These are phyloP conservation scores for Quiscalus mexicanus DNA, from an alignment of 2,113 vertebrate species.

Conservation along the genomic window DNA sequence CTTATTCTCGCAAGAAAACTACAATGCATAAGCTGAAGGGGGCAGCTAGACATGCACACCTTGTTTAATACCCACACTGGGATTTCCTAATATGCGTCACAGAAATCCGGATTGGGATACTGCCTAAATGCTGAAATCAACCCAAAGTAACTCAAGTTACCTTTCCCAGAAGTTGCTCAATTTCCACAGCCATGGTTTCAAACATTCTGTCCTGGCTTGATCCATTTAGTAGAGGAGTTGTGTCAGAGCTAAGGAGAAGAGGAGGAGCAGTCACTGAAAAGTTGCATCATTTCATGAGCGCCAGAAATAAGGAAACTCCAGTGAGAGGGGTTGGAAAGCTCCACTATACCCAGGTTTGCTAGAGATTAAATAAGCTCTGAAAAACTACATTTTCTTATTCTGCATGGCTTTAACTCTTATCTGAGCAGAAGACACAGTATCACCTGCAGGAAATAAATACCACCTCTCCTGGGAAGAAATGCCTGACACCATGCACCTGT, in stretches of 20 bases:
- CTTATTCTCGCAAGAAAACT: not conserved
- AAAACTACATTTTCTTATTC: not conserved
- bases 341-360: not conserved
- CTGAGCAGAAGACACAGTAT: not conserved
- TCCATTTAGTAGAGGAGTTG: slow-evolving; percentile 94
- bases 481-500: not conserved
- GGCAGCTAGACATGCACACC: fast-evolving
- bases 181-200: slow-evolving; percentile 98
- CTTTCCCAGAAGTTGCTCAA: slow-evolving; percentile 95
- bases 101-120: fast-evolving
- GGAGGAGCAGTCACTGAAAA: slow-evolving; percentile 10
- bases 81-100: not conserved
- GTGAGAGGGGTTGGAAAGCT: not conserved
- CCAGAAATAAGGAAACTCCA: not conserved
- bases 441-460: not conserved
- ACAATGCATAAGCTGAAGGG: not conserved
- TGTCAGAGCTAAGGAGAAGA: slow-evolving; percentile 86
- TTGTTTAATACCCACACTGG: not conserved
- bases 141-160: slow-evolving; percentile 67
- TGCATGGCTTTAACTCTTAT: not conserved
- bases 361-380: not conserved
- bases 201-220: slow-evolving; percentile 99
- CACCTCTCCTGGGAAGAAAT: not conserved
- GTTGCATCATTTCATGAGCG: not conserved
- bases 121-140: not conserved